These are phyloP conservation scores for Hoplostethus atlanticus DNA, from an alignment of 2,797 vertebrate species.

Conservation along the genomic window DNA sequence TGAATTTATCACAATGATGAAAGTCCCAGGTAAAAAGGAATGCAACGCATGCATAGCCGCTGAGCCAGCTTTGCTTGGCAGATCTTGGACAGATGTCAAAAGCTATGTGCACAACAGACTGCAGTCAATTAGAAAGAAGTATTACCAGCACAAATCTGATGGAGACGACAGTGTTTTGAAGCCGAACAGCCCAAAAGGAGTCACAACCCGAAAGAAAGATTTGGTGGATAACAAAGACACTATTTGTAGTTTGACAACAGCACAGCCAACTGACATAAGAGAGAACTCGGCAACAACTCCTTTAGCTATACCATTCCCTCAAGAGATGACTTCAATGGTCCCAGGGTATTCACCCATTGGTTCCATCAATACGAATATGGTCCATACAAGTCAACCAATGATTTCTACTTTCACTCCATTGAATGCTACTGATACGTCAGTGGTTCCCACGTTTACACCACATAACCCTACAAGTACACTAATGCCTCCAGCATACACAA, in stretches of 20 bases:
- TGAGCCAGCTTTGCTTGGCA: slow-evolving; percentile 76
- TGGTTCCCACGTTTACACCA: slow-evolving; percentile 65
- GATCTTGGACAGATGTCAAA: slow-evolving; percentile 83
- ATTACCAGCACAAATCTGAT: slow-evolving; percentile 59
- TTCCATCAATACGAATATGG: slow-evolving; percentile 60
- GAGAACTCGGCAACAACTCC: slow-evolving; percentile 49
- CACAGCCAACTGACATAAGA: slow-evolving; percentile 59
- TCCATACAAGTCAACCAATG: slow-evolving; percentile 56
- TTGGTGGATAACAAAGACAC: slow-evolving; percentile 42
- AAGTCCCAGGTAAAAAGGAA: slow-evolving; percentile 82
- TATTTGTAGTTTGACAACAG: slow-evolving; percentile 61
- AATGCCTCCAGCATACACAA: slow-evolving; percentile 61
- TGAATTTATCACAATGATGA: slow-evolving; percentile 74
- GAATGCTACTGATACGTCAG: slow-evolving; percentile 74
- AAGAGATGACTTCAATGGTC: slow-evolving; percentile 50
- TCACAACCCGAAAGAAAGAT: slow-evolving; percentile 45
- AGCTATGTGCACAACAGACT: slow-evolving; percentile 82
- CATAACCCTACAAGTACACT: slow-evolving; percentile 65
- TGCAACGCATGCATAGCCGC: slow-evolving; percentile 81
- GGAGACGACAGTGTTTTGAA: slow-evolving; percentile 30
- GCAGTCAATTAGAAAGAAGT: slow-evolving; percentile 75
- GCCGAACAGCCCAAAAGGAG: slow-evolving; percentile 51
- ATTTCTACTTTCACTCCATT: slow-evolving; percentile 72
- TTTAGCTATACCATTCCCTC: slow-evolving; percentile 38
- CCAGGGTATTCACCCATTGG: slow-evolving; percentile 63